These are phyloP conservation scores for Anthoscopus minutus DNA, from an alignment of 2,113 vertebrate genomes.

Conservation along the genomic window DNA sequence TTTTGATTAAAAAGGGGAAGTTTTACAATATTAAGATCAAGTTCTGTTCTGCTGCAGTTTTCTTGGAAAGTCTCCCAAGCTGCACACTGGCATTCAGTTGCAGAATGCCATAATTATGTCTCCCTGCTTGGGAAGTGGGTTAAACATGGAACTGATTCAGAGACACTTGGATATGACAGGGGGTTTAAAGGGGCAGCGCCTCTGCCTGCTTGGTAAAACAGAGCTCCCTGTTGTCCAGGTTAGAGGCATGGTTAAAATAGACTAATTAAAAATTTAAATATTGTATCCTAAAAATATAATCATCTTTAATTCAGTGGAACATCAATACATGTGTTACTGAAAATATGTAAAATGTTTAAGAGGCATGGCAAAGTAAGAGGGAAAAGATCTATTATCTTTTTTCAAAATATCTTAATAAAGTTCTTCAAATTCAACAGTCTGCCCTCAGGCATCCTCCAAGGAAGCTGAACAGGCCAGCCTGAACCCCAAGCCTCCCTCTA, in stretches of 20 bases:
- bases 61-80: not conserved
- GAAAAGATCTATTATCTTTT: not conserved
- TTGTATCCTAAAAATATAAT: not conserved
- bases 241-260: not conserved
- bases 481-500: not conserved
- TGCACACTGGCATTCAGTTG: not conserved
- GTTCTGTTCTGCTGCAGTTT: not conserved
- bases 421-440: not conserved
- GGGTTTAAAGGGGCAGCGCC: not conserved
- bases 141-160: not conserved
- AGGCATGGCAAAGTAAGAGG: not conserved
- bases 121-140: not conserved
- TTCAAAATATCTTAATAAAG: not conserved
- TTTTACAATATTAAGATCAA: not conserved
- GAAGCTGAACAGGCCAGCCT: not conserved
- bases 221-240: not conserved
- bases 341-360: not conserved
- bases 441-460: not conserved
- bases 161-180: not conserved
- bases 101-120: not conserved
- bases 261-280: not conserved
- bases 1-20: not conserved
- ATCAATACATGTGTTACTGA: not conserved
- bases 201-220: not conserved
- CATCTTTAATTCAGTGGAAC: not conserved